These are phyloP conservation scores for Himalopsyche kuldschensis DNA, from an alignment of 2,888 invertebrate species.

Conservation along the genomic window DNA sequence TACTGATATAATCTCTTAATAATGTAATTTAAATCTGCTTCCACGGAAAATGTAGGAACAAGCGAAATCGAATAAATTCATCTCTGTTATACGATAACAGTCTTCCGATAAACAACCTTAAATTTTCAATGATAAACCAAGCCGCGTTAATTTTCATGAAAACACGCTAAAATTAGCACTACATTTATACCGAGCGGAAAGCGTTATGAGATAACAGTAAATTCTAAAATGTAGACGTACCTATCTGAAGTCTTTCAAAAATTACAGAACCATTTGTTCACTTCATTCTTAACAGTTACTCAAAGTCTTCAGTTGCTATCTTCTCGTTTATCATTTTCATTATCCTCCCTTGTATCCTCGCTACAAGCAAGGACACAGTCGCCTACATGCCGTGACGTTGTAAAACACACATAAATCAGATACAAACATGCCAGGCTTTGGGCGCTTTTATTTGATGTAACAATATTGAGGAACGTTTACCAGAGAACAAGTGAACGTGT, in stretches of 20 bases:
- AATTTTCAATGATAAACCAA: neutral
- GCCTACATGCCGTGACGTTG: slow-evolving; percentile 15
- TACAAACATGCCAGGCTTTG: slow-evolving; percentile 31
- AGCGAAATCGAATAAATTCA: neutral
- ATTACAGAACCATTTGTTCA: slow-evolving; percentile 36
- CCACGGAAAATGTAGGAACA: neutral
- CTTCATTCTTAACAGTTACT: slow-evolving; percentile 34
- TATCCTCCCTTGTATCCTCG: slow-evolving; percentile 23
- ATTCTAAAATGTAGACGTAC: neutral
- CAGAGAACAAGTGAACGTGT: slow-evolving; percentile 7
- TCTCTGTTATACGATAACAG: neutral
- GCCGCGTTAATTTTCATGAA: neutral
- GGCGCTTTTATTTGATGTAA: slow-evolving; percentile 33
- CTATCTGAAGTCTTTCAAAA: slow-evolving; percentile 28
- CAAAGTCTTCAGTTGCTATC: slow-evolving; percentile 35
- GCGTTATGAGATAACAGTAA: neutral
- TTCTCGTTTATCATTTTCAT: slow-evolving; percentile 39
- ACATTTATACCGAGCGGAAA: neutral
- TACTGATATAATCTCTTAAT: no score
- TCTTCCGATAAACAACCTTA: neutral
- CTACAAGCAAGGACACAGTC: slow-evolving; percentile 14
- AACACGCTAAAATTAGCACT: neutral
- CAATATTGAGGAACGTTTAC: slow-evolving; percentile 33
- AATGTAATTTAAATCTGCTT: no score
- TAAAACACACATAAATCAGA: slow-evolving; percentile 37